Conservation (phyloP, 2,888 invertebrate species). For the Aleiodes alternator region DNA sequence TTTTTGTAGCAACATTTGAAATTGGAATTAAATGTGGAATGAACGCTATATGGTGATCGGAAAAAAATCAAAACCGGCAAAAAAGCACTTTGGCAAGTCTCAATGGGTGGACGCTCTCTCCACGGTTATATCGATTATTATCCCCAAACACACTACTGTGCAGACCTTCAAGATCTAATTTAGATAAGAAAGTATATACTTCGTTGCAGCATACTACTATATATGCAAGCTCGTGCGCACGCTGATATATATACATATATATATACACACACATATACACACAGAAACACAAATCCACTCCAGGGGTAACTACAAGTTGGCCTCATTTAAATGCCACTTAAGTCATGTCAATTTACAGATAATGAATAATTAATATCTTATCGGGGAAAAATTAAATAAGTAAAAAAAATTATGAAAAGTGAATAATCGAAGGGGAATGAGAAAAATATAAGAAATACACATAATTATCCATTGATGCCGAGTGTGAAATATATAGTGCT, state of each 20-base stretch:
- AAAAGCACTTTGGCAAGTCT: background rate
- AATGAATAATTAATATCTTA: constrained; percentile 28
- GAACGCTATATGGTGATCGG: too few species aligned
- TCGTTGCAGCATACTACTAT: constrained; percentile 50
- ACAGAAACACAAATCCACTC: too few species aligned
- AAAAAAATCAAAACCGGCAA: background rate
- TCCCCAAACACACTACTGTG: constrained; percentile 42
- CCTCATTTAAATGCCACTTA: constrained; percentile 34
- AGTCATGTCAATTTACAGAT: constrained; percentile 34
- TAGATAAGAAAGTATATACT: constrained; percentile 66
- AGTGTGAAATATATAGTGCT: background rate
- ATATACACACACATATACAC: too few species aligned
- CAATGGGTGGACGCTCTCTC: background rate
- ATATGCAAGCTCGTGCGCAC: constrained; percentile 3
- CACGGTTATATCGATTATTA: constrained; percentile 29
- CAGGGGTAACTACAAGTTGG: constrained; percentile 10
- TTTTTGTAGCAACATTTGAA: too few species aligned
- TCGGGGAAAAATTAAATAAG: constrained; percentile 13
- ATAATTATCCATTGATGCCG: too few species aligned
- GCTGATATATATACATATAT: too few species aligned
- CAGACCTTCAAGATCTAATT: constrained; percentile 73
- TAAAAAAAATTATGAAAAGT: background rate
- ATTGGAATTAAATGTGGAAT: too few species aligned
- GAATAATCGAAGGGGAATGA: too few species aligned
- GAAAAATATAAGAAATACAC: too few species aligned